Conservation (phyloP, 2,113 vertebrate species). For the Salvelinus fontinalis region DNA sequence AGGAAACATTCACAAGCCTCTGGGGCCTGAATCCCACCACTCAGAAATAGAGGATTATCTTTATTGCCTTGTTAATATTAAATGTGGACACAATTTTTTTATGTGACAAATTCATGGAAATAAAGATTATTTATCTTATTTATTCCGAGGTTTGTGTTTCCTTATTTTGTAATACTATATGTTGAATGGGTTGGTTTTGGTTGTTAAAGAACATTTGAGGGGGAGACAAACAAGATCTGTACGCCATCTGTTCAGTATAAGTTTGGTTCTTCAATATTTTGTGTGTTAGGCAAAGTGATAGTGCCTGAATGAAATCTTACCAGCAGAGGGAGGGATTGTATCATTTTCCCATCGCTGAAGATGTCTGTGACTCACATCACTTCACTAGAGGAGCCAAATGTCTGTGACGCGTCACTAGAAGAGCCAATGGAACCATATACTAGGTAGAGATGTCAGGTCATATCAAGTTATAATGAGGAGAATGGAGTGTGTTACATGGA, state of each 20-base stretch:
- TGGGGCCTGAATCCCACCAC: conserved; percentile 67
- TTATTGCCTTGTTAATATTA: conserved; percentile 81
- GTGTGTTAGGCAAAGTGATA: not conserved
- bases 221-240: no score
- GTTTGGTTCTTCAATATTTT: no score
- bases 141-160: conserved; percentile 55
- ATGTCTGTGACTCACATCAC: not conserved
- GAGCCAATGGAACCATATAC: not conserved
- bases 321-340: not conserved
- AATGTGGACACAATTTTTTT: conserved; percentile 82
- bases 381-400: not conserved
- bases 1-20: conserved; percentile 30
- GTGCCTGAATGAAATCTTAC: not conserved
- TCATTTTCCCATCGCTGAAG: not conserved
- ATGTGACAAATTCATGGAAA: conserved; percentile 77
- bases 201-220: no score
- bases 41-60: conserved; percentile 72
- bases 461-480: no score
- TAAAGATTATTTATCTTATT: conserved; percentile 87
- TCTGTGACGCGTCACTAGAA: no score
- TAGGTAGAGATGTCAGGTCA: not conserved
- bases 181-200: not conserved
- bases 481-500: no score
- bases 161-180: conserved; percentile 2
- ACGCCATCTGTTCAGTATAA: no score